Base-by-base conservation (phyloP, 92 coral and sea anemone genomes). In the Umimayanthus chanpuru region DNA sequence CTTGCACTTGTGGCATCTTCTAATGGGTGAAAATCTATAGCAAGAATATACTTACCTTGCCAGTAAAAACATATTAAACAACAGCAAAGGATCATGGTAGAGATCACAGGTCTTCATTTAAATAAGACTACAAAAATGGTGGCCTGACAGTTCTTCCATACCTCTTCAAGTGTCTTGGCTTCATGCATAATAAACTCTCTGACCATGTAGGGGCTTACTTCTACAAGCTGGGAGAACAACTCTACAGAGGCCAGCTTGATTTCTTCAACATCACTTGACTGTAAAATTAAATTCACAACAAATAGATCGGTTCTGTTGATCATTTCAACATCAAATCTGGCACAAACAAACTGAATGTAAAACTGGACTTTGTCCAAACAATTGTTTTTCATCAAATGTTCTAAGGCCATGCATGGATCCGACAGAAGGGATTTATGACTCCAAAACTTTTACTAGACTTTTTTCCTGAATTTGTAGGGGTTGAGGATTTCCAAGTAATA, bases 151-250 rank as follows among this genome's bases (percentile, higher is more conserved):
- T 29, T 36, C 65, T 36, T 82, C 70, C 70, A 18, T 90, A 89
- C 98, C 83, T 97, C 99, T 79, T 96, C 96, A 81, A 88, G 97
- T 16, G 97, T 89, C 74, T 97, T 96, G 41, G 93, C 94, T 91
- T 95, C 96, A 29, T 94, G 94, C 95, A 97, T 91, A 82, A 97
- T 94, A 41, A 95, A 97, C 77, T 97, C 99, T 72, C 99, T 81
- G 77, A 97, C 99, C 77, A 96, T 93, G 64, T 94, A 97, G 6
- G 99, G 99, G 71, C 98, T 94, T n/a, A 93, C 94, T 88, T 97
- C 99, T 55, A 96, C 98, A 70, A 97, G 92, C 88, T 97, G 99
- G 18, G 97, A 92, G 79, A 97, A 96, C 86, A 97, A 93, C 67
- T 97, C 99, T 18, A 97, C 93, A 43, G 99, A 95, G 21, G 95